Evolutionary conservation across 2,113 vertebrate species (phyloP).

Genomic region (Dasyurus viverrinus): DNA sequence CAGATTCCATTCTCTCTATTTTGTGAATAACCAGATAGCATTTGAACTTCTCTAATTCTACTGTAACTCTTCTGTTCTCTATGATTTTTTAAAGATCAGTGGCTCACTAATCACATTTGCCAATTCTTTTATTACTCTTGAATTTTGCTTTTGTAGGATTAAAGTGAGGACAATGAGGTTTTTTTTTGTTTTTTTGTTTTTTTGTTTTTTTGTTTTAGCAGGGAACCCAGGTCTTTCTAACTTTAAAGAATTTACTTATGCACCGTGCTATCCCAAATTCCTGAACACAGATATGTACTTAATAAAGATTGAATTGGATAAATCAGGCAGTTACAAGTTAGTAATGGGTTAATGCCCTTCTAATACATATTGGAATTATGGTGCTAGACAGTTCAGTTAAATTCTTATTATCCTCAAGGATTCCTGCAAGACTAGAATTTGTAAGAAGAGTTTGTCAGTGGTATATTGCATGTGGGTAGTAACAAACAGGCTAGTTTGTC

Average conservation of each 20-base stretch:
- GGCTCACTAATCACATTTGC: not conserved
- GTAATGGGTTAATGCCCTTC: not conserved
- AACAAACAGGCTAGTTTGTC: not conserved
- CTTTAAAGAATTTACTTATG: not conserved
- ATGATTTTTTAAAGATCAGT: not conserved
- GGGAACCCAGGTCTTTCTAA: not conserved
- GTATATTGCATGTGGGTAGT: not conserved
- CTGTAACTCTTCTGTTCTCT: not conserved
- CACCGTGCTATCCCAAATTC: not conserved
- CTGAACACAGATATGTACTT: not conserved
- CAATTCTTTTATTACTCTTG: not conserved
- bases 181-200: too few species aligned
- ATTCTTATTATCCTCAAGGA: not conserved
- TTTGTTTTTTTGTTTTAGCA: too few species aligned
- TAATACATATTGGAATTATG: not conserved
- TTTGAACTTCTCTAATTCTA: not conserved
- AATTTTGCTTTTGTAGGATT: not conserved
- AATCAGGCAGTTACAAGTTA: not conserved
- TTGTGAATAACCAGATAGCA: not conserved
- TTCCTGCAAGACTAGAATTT: not conserved
- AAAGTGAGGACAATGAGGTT: not conserved
- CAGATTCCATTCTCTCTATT: not conserved
- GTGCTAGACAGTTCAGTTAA: not conserved
- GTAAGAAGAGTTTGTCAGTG: not conserved
- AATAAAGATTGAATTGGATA: not conserved